Base-by-base conservation (phyloP, 2,888 invertebrate species). In the Stenichneumon culpator region DNA sequence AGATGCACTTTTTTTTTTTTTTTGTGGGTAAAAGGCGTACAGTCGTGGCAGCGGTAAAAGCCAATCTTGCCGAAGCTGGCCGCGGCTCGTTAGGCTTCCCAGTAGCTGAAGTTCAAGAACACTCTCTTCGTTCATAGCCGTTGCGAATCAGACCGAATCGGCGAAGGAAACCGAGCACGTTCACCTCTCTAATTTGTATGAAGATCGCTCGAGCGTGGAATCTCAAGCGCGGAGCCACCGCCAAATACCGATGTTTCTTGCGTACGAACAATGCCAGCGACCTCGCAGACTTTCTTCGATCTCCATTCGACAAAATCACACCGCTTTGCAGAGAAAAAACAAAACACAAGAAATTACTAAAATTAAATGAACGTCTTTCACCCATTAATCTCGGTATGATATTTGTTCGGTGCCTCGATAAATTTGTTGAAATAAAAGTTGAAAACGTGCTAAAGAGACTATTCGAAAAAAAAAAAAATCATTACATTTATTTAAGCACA, bases 71-170 rank as follows among this genome's bases (percentile, higher is more conserved):
- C 25, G 7, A 39, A 65, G 22, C 28, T n/a, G 65, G 70, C 44
- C 36, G 50, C 70, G 65, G 83, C 74, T 83, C 54, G 77, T 77
- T 84, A 73, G 69, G 63, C 69, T 50, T 82, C 74, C 39, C 44
- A 44, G 50, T 50, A 82, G 72, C 84, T 89, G 86, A 91, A 90
- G 90, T 91, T 91, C 90, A 91, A 89, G 91, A 88, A 88, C 90
- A 73, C 85, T 75, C 85, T 82, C 79, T 82, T 80, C 74, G 44
- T 57, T 39, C 52, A 19, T 57, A 28, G 25, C 25, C 72, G 68
- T 65, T 81, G 82, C 52, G 65, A 84, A 70, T 36, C 75, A 81
- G 83, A 82, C 72, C 86, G 80, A 47, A 70, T 83, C 83, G 72
- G 83, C 79, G 79, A 79, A 50, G 36, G 65, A 63, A 52, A 50